phyloP scores from a whole-genome alignment of 2,797 vertebrate genomes.

The Vespertilio murinus region DNA sequence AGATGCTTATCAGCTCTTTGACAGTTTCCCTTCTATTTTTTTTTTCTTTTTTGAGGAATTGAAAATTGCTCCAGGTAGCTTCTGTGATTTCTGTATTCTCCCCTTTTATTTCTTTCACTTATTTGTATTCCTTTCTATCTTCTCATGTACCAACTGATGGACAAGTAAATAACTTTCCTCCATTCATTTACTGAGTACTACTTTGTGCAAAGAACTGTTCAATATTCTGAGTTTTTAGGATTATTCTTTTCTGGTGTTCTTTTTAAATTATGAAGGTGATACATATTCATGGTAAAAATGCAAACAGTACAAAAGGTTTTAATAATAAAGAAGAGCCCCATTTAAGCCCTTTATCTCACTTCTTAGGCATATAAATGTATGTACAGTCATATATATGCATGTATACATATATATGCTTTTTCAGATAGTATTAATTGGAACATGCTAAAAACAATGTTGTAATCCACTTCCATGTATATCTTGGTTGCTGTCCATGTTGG shows the following conservation, averaged over 20 bases:
- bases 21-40: background rate
- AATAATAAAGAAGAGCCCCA: background rate
- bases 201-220: background rate
- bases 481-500: background rate
- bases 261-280: constrained; percentile 33
- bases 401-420: background rate
- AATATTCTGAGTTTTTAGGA: background rate
- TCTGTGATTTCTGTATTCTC: background rate
- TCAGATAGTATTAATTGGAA: background rate
- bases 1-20: background rate
- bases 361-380: background rate
- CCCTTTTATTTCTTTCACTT: background rate
- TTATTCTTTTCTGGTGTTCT: constrained; percentile 10
- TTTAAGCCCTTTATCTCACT: background rate
- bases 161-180: background rate
- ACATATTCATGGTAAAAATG: constrained; percentile 21
- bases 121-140: background rate
- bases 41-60: background rate
- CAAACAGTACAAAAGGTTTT: background rate
- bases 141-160: background rate
- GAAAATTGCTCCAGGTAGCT: background rate
- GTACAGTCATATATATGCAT: background rate
- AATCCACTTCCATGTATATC: background rate
- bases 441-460: background rate
- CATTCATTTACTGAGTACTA: constrained; percentile 1